These are phyloP conservation scores for Leptopilina syphax DNA, from an alignment of 2,888 invertebrate species.

Conservation along the genomic window DNA sequence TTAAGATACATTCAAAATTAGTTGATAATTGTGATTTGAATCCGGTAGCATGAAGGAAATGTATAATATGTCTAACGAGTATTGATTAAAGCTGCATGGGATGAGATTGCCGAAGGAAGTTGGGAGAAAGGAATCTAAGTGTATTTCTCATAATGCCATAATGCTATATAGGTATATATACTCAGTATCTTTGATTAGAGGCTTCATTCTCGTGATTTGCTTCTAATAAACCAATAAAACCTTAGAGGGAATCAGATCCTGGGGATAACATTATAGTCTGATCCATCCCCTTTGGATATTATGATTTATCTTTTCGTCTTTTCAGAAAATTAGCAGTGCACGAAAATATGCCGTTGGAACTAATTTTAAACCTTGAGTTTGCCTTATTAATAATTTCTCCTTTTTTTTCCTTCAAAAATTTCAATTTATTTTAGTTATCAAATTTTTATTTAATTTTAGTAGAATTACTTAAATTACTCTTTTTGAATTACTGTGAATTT, in stretches of 20 bases:
- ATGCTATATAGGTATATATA: conserved; percentile 70
- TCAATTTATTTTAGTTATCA: too few species aligned
- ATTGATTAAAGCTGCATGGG: conserved; percentile 63
- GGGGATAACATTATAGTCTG: not conserved
- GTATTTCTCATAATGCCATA: conserved; percentile 69
- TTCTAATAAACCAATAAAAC: conserved; percentile 54
- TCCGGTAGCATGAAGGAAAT: conserved; percentile 62
- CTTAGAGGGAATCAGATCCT: conserved; percentile 58
- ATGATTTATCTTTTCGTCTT: conserved; percentile 45
- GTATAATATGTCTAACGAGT: conserved; percentile 74
- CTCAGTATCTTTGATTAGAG: conserved; percentile 76
- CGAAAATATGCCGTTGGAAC: not conserved
- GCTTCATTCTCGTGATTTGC: conserved; percentile 61
- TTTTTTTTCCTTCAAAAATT: not conserved
- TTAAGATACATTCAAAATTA: conserved; percentile 49
- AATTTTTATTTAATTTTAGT: too few species aligned
- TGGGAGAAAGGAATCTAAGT: conserved; percentile 51
- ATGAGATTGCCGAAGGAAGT: conserved; percentile 57
- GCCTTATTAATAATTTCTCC: too few species aligned
- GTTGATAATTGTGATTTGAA: conserved; percentile 69
- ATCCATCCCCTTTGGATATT: not conserved
- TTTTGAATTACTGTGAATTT: too few species aligned
- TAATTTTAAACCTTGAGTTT: too few species aligned
- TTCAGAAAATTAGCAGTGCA: conserved; percentile 15
- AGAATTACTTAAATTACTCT: too few species aligned